These are phyloP conservation scores for Cydia fagiglandana DNA, from an alignment of 1,140 invertebrate genomes.

Conservation along the genomic window DNA sequence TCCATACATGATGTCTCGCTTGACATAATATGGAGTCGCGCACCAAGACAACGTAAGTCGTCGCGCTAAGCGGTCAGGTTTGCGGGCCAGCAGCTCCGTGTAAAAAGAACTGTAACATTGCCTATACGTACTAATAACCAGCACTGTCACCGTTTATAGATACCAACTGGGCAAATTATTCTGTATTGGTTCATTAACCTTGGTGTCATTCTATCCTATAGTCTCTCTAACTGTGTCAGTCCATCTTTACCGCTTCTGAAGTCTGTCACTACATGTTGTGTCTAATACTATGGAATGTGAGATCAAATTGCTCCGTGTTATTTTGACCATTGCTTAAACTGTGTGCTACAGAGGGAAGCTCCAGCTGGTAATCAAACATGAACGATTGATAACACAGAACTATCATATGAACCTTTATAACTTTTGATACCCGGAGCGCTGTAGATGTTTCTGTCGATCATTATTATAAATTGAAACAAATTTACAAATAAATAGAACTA, in stretches of 20 bases:
- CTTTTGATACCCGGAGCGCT: conserved; percentile 6
- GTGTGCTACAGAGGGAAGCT: conserved; percentile 10
- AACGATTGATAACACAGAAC: conserved; percentile 4
- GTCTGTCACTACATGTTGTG: conserved; percentile 12
- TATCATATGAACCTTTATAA: not conserved
- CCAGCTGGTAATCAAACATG: not conserved
- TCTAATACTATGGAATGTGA: conserved; percentile 14
- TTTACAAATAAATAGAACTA: not conserved
- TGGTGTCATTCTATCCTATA: conserved; percentile 22
- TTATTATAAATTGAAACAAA: not conserved
- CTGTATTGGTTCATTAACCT: conserved; percentile 25
- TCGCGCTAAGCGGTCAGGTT: not conserved
- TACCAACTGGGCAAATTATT: conserved; percentile 6
- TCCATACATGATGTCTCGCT: too few species aligned
- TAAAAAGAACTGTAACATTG: not conserved
- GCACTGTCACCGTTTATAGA: conserved; percentile 13
- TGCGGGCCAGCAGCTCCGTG: not conserved
- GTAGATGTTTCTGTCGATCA: not conserved
- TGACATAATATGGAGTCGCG: too few species aligned
- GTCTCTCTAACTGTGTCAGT: conserved; percentile 23
- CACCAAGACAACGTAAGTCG: too few species aligned
- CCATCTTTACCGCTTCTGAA: conserved; percentile 8
- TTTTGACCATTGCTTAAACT: conserved; percentile 10
- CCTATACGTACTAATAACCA: conserved; percentile 19
- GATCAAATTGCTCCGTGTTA: conserved; percentile 14